A percentile compares a stretch with the other conserved stretches of the same genome.
These are phyloP conservation scores for Nannobrachium achirus DNA, from an alignment of 2,113 vertebrate genomes.

Conservation along the genomic window DNA sequence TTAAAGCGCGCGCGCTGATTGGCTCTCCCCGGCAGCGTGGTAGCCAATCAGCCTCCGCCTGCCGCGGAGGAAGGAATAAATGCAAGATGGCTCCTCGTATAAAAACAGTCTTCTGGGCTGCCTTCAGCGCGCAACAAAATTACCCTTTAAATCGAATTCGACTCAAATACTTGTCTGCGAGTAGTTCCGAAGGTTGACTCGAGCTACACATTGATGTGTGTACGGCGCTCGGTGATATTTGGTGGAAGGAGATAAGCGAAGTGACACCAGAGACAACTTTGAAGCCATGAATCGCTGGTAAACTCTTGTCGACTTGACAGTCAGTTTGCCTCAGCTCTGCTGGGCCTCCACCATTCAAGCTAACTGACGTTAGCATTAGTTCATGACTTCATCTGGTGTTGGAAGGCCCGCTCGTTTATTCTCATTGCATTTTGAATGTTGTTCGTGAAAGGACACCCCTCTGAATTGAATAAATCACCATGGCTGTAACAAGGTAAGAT, in stretches of 20 bases:
- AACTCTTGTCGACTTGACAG: constrained; percentile 42
- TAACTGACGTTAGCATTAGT: constrained; percentile 53
- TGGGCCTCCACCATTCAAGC: constrained; percentile 52
- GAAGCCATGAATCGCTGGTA: constrained; percentile 66
- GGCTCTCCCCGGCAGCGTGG: constrained; percentile 64
- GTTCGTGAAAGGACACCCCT: constrained; percentile 22
- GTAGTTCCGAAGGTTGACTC: constrained; percentile 72
- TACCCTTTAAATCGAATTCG: constrained; percentile 80
- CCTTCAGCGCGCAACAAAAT: constrained; percentile 83
- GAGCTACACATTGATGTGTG: constrained; percentile 51
- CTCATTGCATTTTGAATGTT: constrained; percentile 54
- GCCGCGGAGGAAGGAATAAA: constrained; percentile 95
- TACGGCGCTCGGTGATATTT: constrained; percentile 29
- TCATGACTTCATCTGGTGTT: constrained; percentile 38
- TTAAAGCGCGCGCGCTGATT: constrained; percentile 77
- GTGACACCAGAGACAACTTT: constrained; percentile 60
- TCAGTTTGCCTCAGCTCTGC: constrained; percentile 18
- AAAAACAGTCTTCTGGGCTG: constrained; percentile 91
- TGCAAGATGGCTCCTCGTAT: constrained; percentile 99
- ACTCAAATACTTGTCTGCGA: constrained; percentile 74
- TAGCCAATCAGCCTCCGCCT: constrained; percentile 89
- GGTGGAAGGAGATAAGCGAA: constrained; percentile 36
- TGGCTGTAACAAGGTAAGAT: constrained; percentile 81
- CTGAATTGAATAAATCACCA: constrained; percentile 31
- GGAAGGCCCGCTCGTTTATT: constrained; percentile 12